Conservation (phyloP, 1,140 invertebrate genomes). For the Orussus abietinus region DNA sequence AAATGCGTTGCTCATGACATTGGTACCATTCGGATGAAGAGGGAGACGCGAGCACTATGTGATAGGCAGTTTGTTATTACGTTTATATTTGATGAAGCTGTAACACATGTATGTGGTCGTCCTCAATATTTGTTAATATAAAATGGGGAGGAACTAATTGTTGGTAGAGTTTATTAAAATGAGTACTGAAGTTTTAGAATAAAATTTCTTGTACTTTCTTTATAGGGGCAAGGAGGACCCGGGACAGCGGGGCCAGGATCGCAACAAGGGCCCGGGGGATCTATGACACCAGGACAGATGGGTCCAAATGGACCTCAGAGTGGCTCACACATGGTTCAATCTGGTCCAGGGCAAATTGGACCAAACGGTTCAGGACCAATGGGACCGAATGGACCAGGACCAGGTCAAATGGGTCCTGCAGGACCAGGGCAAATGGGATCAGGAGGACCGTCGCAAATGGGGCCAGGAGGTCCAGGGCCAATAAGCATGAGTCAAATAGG, state of each 20-base stretch:
- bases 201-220: constrained; percentile 7
- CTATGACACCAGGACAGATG: constrained; percentile 11
- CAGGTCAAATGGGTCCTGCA: constrained; percentile 15
- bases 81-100: too few species aligned
- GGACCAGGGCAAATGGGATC: constrained; percentile 12
- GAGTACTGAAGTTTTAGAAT: too few species aligned
- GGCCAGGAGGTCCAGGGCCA: constrained; percentile 22
- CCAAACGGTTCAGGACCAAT: constrained; percentile 2
- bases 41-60: too few species aligned
- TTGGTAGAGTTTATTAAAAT: too few species aligned
- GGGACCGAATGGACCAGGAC: constrained; percentile 4
- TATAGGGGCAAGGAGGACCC: constrained; percentile 35
- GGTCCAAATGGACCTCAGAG: constrained; percentile 6
- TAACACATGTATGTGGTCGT: too few species aligned
- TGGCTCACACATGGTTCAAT: constrained; percentile 5
- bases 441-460: constrained; percentile 16
- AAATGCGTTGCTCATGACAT: too few species aligned
- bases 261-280: constrained; percentile 27
- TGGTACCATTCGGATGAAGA: too few species aligned
- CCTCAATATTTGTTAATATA: too few species aligned
- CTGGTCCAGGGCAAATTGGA: constrained; percentile 6
- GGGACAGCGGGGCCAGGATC: constrained; percentile 24
- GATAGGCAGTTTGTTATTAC: too few species aligned
- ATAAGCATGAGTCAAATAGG: too few species aligned
- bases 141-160: too few species aligned